A percentile compares a stretch with the other conserved stretches of the same genome.
Evolutionary conservation across 2,113 vertebrate species (phyloP).

Genomic region (Tringa solitaria): DNA sequence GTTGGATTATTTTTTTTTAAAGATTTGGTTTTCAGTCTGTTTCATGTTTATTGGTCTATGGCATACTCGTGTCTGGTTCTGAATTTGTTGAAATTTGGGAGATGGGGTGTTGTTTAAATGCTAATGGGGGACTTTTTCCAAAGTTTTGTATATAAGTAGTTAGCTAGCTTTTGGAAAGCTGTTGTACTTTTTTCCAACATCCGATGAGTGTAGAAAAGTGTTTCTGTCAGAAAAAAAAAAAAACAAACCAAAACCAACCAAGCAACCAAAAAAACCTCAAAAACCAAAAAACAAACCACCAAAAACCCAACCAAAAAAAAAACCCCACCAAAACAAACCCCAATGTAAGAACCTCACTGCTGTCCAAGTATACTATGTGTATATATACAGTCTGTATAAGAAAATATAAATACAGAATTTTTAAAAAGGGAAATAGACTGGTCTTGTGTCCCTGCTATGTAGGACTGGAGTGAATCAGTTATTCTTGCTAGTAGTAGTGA

Average conservation of each 20-base stretch:
- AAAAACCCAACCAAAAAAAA: not conserved
- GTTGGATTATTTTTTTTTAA: not conserved
- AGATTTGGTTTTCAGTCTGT: not conserved
- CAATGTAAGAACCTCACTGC: not conserved
- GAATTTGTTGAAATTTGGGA: not conserved
- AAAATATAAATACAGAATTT: not conserved
- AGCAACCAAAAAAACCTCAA: too few species aligned
- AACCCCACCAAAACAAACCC: not conserved
- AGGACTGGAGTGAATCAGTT: not conserved
- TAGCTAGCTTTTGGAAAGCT: not conserved
- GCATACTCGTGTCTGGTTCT: not conserved
- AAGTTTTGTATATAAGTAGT: not conserved
- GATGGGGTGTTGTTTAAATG: not conserved
- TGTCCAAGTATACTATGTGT: not conserved
- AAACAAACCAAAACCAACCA: not conserved
- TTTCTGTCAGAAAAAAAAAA: not conserved
- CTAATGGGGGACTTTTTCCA: not conserved
- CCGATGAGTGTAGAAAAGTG: not conserved
- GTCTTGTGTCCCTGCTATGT: not conserved
- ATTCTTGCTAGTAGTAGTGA: not conserved
- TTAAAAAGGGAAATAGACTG: not conserved
- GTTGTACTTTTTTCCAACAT: not conserved
- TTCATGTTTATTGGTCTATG: not conserved
- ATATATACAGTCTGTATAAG: not conserved
- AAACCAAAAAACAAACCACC: not conserved